phyloP scores from a whole-genome alignment of 2,797 vertebrate species.

The Ctenopoma multispine region DNA sequence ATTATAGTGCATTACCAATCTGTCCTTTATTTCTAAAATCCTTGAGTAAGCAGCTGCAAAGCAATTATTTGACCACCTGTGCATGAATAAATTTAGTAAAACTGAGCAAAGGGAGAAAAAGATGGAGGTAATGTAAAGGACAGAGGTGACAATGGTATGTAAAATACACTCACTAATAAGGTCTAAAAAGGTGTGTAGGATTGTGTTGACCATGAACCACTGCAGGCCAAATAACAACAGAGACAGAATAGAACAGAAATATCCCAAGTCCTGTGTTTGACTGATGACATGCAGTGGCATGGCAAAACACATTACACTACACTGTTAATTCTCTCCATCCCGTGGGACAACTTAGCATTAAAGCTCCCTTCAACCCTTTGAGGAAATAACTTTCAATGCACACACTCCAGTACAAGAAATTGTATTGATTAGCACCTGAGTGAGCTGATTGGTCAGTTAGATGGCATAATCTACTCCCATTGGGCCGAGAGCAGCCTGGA shows the following conservation, averaged over 20 bases:
- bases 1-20: too few relatives aligned
- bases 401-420: not conserved
- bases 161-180: too few relatives aligned
- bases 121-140: not conserved
- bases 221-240: not conserved
- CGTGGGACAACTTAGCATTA: slow-evolving; percentile 27
- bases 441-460: slow-evolving; percentile 47
- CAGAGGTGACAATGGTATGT: too few relatives aligned
- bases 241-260: not conserved
- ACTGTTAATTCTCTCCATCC: slow-evolving; percentile 19
- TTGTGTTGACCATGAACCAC: too few relatives aligned
- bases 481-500: slow-evolving; percentile 27
- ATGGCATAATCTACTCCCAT: slow-evolving; percentile 22
- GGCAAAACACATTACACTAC: slow-evolving; percentile 3
- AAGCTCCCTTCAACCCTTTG: slow-evolving; percentile 26
- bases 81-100: not conserved
- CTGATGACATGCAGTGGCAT: not conserved
- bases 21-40: too few relatives aligned
- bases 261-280: not conserved
- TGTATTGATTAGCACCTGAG: slow-evolving; percentile 36
- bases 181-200: not conserved
- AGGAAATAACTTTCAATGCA: slow-evolving; percentile 27
- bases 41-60: too few relatives aligned
- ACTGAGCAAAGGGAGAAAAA: not conserved
- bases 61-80: too few relatives aligned